Base-by-base conservation (phyloP, 2,888 invertebrate species). In the Ametastegia equiseti region DNA sequence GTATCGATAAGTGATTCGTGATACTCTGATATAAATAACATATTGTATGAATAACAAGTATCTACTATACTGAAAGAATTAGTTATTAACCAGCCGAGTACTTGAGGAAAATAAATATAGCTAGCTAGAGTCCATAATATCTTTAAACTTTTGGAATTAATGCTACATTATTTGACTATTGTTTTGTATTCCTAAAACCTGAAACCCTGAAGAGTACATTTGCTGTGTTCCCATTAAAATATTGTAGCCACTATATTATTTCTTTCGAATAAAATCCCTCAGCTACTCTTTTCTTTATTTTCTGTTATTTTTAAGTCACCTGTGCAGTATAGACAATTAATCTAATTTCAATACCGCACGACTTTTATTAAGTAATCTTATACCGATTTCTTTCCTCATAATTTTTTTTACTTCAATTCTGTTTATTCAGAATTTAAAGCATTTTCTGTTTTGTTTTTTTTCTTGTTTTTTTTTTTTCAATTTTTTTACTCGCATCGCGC, bases 1-100 rank as follows among this genome's bases (percentile, higher is more conserved):
- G 73, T 36, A 27, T 82, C 81, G 67, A n/a, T n/a, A 78, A 77
- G 65, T 82, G n/a, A 71, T 60, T 83, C 65, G 54, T 82, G 82
- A 82, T 39, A 67, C 80, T 78, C 47, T 83, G 81, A 50, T 57
- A 71, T 75, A 33, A 75, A 50, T 54, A 75, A 33, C 50, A 75
- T 71, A 71, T 54, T 75, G 11, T 54, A 54, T 33, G 54, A 75
- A 75, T 54, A 75, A 54, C 50, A 54, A 27, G 33, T 75, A 50
- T n/a, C 50, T 30, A 50, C 50, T 36, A 75, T 54, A 75, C 71
- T 75, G 75, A 75, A 15, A 75, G n/a, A 54, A 54, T 36, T 75
- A 75, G 54, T 33, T 75, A 23, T 23, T 54, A 33, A 50, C 36
- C 11, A 54, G 75, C 75, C 19, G 36, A 75, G 75, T 36, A 75